Conservation (phyloP, 2,113 vertebrate species). For the Brevimyrus niger region DNA sequence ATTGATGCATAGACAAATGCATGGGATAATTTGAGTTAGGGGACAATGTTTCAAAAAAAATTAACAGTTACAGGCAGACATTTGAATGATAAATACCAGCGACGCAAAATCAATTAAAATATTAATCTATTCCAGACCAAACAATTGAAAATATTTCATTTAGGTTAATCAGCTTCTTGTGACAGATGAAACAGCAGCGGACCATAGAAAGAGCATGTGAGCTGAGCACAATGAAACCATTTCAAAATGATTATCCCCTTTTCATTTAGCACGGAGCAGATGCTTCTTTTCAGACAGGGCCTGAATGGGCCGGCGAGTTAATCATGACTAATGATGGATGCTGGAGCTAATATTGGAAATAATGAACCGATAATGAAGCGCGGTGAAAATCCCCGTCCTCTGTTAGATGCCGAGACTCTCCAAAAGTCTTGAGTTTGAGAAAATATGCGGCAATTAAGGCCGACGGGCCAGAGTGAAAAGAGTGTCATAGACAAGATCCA, state of each 20-base stretch:
- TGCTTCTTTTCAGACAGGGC: not conserved
- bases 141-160: not conserved
- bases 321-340: slow-evolving; percentile 7
- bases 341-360: not conserved
- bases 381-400: not conserved
- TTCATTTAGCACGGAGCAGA: not conserved
- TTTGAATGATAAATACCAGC: not conserved
- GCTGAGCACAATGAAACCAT: not conserved
- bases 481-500: not conserved
- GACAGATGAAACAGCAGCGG: not conserved
- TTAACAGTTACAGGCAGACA: not conserved
- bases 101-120: not conserved
- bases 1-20: not conserved
- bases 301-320: not conserved
- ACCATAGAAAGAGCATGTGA: not conserved
- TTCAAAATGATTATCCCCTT: not conserved
- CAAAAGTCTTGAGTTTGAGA: not conserved
- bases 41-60: not conserved
- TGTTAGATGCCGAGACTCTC: not conserved
- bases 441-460: not conserved
- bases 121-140: not conserved
- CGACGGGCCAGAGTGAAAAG: not conserved
- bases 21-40: not conserved
- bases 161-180: not conserved
- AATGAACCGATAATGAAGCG: not conserved